phyloP scores from a whole-genome alignment of 2,113 vertebrate species.

The Recurvirostra avosetta region DNA sequence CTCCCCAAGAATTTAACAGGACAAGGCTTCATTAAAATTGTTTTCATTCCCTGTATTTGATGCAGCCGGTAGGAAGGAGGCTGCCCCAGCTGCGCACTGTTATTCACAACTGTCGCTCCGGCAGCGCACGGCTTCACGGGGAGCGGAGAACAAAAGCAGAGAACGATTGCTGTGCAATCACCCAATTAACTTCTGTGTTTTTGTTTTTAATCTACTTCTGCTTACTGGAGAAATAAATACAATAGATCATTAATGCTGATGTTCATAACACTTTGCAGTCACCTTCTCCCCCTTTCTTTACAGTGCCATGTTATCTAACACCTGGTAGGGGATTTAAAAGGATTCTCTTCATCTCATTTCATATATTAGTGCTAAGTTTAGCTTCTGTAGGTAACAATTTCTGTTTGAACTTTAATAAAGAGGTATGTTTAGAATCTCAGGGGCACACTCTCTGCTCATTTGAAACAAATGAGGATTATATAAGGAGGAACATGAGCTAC shows the following conservation, averaged over 20 bases:
- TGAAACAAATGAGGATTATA: constrained; percentile 48
- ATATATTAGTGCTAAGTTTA: constrained; percentile 13
- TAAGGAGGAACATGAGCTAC: constrained; percentile 11
- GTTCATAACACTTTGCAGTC: not conserved
- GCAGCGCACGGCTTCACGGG: not conserved
- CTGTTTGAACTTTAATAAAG: constrained; percentile 26
- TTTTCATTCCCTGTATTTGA: not conserved
- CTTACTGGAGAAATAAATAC: not conserved
- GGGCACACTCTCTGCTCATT: constrained; percentile 6
- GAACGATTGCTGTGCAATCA: not conserved
- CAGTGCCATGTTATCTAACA: not conserved
- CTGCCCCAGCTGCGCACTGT: not conserved
- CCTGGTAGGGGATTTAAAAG: not conserved
- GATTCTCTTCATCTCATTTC: not conserved
- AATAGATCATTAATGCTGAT: not conserved
- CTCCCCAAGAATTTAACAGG: not conserved
- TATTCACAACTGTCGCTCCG: not conserved
- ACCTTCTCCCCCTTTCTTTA: not conserved
- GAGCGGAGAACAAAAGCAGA: not conserved
- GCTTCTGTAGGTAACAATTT: constrained; percentile 26
- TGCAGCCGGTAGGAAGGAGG: not conserved
- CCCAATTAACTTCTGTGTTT: not conserved
- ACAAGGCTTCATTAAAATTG: not conserved
- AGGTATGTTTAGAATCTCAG: constrained; percentile 11
- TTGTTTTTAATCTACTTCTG: not conserved